A percentile compares a stretch with the other conserved stretches of the same genome.
Evolutionary conservation across 2,888 invertebrate genomes (phyloP).

Genomic region (Matsumyia berberina): DNA sequence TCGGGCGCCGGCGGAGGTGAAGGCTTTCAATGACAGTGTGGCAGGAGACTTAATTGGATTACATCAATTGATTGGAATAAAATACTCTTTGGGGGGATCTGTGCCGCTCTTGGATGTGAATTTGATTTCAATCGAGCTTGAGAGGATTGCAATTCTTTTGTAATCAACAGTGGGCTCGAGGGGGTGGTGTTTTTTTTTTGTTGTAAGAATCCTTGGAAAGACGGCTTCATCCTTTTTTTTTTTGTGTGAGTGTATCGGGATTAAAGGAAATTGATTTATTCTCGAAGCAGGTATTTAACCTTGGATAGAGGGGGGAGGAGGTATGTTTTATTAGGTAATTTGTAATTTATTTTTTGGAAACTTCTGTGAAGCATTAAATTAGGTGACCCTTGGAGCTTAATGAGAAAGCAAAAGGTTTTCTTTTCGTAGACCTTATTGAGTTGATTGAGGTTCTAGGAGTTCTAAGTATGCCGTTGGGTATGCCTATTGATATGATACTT

Average conservation of each 20-base stretch:
- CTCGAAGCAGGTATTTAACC: neutral
- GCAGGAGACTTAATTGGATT: constrained; percentile 72
- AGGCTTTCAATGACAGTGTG: constrained; percentile 47
- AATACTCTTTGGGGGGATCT: constrained; percentile 52
- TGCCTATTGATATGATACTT: too few species aligned
- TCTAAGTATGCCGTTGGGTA: too few species aligned
- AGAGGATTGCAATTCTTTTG: constrained; percentile 60
- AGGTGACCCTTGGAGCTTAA: neutral
- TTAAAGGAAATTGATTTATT: constrained; percentile 40
- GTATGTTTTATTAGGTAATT: neutral
- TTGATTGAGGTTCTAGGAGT: neutral
- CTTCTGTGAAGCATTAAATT: neutral
- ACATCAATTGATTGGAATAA: constrained; percentile 75
- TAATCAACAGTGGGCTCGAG: constrained; percentile 21
- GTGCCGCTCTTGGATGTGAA: constrained; percentile 37
- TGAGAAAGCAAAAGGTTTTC: neutral
- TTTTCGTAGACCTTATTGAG: neutral
- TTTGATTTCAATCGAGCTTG: constrained; percentile 65
- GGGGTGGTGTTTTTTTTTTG: neutral
- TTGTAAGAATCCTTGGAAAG: constrained; percentile 9
- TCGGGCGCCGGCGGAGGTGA: neutral
- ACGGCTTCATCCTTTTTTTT: neutral
- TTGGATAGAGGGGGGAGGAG: neutral
- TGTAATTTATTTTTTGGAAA: neutral
- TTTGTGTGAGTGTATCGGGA: neutral